Percentiles rank a stretch among this genome's conserved stretches.
These are phyloP conservation scores for Heliconius hermathena DNA, from an alignment of 1,140 invertebrate genomes.

Conservation along the genomic window DNA sequence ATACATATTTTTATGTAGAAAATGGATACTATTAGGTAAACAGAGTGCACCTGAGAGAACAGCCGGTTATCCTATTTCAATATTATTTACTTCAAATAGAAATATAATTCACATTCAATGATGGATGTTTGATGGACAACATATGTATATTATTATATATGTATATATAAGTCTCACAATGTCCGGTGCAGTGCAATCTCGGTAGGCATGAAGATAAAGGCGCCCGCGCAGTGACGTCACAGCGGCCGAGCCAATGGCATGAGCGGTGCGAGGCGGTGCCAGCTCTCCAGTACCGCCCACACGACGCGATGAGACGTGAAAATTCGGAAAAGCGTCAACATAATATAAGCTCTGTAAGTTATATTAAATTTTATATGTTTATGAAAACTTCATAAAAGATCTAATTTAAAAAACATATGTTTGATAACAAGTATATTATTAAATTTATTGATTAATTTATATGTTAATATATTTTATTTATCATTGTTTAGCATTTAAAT, in stretches of 20 bases:
- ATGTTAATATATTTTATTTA: too few relatives aligned
- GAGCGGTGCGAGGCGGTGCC: conserved; percentile 59
- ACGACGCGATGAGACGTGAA: conserved; percentile 44
- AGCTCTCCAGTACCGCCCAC: conserved; percentile 62
- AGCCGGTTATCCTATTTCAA: too few relatives aligned
- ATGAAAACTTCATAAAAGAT: background rate
- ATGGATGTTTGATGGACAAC: background rate
- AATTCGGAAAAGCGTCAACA: conserved; percentile 48
- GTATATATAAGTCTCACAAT: conserved; percentile 18
- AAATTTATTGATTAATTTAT: too few relatives aligned
- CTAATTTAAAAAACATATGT: background rate
- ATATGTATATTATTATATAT: background rate
- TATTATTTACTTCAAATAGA: background rate
- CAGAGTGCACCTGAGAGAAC: background rate
- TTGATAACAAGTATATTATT: too few relatives aligned
- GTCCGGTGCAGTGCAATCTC: conserved; percentile 20
- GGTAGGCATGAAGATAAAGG: conserved; percentile 56
- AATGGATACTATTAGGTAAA: background rate
- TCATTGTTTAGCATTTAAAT: too few relatives aligned
- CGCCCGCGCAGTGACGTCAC: conserved; percentile 70
- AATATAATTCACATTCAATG: background rate
- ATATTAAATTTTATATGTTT: background rate
- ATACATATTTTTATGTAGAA: background rate
- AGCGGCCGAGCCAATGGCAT: conserved; percentile 69
- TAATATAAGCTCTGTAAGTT: background rate